Evolutionary conservation across 2,797 vertebrate genomes (phyloP).

Genomic region (Arctocebus calabarensis): DNA sequence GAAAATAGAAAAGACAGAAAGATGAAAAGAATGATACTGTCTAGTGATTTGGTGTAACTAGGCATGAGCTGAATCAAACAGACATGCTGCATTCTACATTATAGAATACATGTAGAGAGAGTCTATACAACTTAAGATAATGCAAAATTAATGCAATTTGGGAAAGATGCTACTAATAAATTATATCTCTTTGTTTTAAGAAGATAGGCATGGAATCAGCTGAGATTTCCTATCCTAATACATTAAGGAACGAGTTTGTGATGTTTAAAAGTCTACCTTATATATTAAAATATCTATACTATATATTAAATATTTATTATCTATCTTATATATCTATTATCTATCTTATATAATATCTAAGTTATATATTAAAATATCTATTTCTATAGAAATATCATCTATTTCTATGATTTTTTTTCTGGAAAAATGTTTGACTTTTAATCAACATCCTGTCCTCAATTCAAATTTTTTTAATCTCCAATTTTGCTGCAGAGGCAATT

Average conservation of each 20-base stretch:
- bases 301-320: not conserved
- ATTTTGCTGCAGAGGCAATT: not conserved
- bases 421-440: conserved; percentile 9
- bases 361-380: too few species aligned
- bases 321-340: too few species aligned
- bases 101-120: not conserved
- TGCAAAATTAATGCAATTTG: not conserved
- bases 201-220: not conserved
- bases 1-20: not conserved
- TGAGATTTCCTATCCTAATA: not conserved
- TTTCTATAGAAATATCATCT: too few species aligned
- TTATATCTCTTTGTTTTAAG: not conserved
- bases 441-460: not conserved
- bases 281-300: not conserved
- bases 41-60: not conserved
- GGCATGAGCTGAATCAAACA: not conserved
- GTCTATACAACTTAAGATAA: not conserved
- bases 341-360: too few species aligned
- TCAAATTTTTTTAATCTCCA: not conserved
- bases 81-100: not conserved
- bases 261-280: not conserved
- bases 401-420: not conserved
- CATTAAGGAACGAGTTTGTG: not conserved
- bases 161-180: not conserved
- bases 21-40: not conserved